Evolutionary conservation across 2,797 vertebrate species (phyloP), one percentile per base, ranked within the genome.

Genomic region (Pogoniulus pusillus): DNA sequence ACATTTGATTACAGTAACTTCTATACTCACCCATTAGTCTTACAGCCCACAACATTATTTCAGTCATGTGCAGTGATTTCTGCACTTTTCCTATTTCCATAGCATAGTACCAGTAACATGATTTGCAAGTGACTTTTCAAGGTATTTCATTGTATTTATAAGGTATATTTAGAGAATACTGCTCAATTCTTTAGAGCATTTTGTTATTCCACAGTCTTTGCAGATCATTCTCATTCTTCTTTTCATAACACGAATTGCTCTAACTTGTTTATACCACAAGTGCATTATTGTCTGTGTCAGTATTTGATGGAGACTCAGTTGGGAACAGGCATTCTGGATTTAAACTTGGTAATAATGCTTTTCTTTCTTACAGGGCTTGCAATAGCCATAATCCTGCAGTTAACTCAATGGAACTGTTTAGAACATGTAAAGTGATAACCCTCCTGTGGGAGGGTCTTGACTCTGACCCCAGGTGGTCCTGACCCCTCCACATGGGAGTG

Each of bases 291-390:
- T 93, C 64, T 71, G 45, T 80, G 62, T 85, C 35, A 74, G 29
- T 66, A 57, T 89, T 58, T 73, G 76, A 70, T 85, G 75, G 59
- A 93, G 80, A 90, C 55, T 89, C 65, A 43, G 32, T 27, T 93
- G 66, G 85, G 34, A 90, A 55, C 24, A 39, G 23, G 4, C 70
- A 58, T 75, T 90, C 87, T 65, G 39, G 41, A 79, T 96, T 96
- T 96, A 53, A 68, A 19, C 68, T 92, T 85, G 91, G 45, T 74
- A 89, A 72, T 73, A 94, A 49, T 7, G 22, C 66, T 93, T 79
- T 87, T 53, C 69, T 91, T 96, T 87, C 80, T 91, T 91, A 91
- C 27, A 84, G 58, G 32, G 87, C 63, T 91, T 91, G 53, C 76
- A 79, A 71, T 84, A 60, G 54, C 47, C 35, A 69, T 81, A 89